Conservation (phyloP, 1,140 invertebrate genomes). For the Sarcophaga peregrina region DNA sequence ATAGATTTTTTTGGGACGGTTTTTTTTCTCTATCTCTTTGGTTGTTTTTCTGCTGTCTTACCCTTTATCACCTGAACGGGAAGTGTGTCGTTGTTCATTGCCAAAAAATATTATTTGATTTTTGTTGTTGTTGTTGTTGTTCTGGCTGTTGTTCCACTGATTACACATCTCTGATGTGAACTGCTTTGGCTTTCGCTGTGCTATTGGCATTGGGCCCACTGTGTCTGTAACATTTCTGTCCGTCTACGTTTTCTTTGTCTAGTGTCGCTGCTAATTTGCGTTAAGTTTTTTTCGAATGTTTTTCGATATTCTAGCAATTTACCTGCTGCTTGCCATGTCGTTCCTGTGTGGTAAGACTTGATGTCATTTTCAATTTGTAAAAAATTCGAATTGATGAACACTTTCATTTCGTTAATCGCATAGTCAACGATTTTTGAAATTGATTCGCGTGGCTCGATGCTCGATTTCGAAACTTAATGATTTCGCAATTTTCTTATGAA, state of each 20-base stretch:
- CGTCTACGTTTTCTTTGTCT: conserved; percentile 9
- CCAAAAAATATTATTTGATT: neutral
- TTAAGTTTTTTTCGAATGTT: neutral
- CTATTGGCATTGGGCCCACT: conserved; percentile 38
- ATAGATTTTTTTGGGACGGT: neutral
- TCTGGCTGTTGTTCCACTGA: neutral
- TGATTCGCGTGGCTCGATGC: too few species aligned
- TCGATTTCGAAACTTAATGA: too few species aligned
- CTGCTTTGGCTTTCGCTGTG: neutral
- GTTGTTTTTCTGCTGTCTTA: too few species aligned
- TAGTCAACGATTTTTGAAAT: too few species aligned
- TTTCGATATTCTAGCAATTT: neutral
- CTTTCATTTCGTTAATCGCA: too few species aligned
- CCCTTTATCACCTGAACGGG: too few species aligned
- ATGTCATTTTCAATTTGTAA: too few species aligned
- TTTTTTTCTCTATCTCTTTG: too few species aligned
- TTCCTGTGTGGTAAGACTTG: too few species aligned
- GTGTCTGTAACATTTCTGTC: conserved; percentile 37
- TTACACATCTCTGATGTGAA: conserved; percentile 3
- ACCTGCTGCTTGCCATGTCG: neutral
- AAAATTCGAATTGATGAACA: too few species aligned
- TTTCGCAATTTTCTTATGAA: too few species aligned
- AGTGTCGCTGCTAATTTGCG: conserved; percentile 8
- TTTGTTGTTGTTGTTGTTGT: neutral
- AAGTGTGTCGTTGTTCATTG: too few species aligned